Evolutionary conservation across 2,888 invertebrate species (phyloP).

Genomic region (Heliconius cydno): DNA sequence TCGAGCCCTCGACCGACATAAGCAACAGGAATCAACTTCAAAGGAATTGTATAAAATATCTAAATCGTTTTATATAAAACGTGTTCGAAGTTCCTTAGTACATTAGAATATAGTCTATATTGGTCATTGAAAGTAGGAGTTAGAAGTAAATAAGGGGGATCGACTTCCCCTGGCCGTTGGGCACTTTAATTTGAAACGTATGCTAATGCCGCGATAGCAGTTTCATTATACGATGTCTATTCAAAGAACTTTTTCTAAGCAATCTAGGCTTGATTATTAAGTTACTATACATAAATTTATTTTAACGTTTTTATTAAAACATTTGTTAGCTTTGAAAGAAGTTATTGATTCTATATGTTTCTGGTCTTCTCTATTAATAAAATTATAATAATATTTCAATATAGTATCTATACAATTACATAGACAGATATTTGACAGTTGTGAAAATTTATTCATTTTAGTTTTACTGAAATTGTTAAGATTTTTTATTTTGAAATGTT

Average conservation of each 20-base stretch:
- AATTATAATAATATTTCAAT: background rate
- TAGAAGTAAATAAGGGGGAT: background rate
- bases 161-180: constrained; percentile 19
- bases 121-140: background rate
- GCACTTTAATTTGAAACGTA: constrained; percentile 36
- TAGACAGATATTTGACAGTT: background rate
- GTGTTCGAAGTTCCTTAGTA: background rate
- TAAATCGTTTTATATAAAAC: constrained; percentile 5
- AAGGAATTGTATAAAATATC: constrained; percentile 18
- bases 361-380: background rate
- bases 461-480: background rate
- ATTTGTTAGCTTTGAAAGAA: background rate
- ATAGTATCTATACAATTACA: background rate
- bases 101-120: constrained; percentile 19
- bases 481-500: background rate
- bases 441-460: background rate
- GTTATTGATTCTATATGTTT: background rate
- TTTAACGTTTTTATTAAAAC: background rate
- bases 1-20: constrained; percentile 25
- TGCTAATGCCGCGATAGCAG: constrained; percentile 33
- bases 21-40: constrained; percentile 40
- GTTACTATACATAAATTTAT: background rate
- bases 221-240: constrained; percentile 30
- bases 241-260: constrained; percentile 26
- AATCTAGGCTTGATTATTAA: constrained; percentile 25